These are phyloP conservation scores for Yponomeuta plumbellus DNA, from an alignment of 2,888 invertebrate species.

Conservation along the genomic window DNA sequence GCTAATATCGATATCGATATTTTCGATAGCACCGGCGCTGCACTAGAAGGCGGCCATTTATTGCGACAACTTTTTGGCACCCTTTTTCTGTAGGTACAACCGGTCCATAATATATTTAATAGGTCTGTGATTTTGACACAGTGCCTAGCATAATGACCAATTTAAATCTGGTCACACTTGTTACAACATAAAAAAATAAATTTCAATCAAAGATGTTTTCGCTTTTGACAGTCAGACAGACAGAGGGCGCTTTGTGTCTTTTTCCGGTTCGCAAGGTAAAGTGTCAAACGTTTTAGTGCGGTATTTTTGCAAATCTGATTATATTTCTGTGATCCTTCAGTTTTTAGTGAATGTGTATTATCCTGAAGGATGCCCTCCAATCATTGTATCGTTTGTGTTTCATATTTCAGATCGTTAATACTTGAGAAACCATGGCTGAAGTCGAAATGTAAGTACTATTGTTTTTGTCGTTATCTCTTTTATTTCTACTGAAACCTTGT, in stretches of 20 bases:
- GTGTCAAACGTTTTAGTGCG: constrained; percentile 58
- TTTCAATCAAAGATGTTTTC: constrained; percentile 16
- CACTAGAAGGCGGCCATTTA: too few relatives aligned
- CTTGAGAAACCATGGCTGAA: constrained; percentile 82
- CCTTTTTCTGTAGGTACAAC: too few relatives aligned
- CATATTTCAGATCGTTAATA: constrained; percentile 67
- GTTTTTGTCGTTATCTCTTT: constrained; percentile 28
- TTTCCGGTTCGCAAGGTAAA: constrained; percentile 74
- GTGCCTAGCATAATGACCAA: too few relatives aligned
- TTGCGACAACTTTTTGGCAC: too few relatives aligned
- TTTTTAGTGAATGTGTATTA: constrained; percentile 30
- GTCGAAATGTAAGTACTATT: constrained; percentile 85
- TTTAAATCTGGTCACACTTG: too few relatives aligned
- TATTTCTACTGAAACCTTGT: constrained; percentile 11
- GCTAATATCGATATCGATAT: too few relatives aligned
- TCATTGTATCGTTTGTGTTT: constrained; percentile 45
- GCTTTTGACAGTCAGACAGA: constrained; percentile 16
- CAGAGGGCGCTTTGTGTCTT: constrained; percentile 37
- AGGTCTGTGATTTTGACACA: too few relatives aligned
- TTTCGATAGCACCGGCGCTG: too few relatives aligned
- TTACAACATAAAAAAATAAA: not conserved
- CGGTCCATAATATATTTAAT: too few relatives aligned
- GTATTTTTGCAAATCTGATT: constrained; percentile 52
- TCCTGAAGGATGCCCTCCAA: constrained; percentile 32
- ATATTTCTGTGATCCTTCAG: constrained; percentile 48